Evolutionary conservation across 2,113 vertebrate species (phyloP).

Genomic region (Engystomops pustulosus): DNA sequence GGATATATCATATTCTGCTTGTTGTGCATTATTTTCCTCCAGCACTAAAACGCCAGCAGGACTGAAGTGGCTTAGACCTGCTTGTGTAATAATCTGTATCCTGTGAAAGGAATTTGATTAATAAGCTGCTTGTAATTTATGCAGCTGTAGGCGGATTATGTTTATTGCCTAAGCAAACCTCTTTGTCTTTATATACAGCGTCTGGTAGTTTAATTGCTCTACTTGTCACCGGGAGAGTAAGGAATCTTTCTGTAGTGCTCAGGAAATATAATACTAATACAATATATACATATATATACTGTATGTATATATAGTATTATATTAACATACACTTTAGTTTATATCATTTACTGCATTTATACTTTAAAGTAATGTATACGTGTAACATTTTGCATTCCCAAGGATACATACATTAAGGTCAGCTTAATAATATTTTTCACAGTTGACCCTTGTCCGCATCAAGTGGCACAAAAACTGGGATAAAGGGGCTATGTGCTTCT

Average conservation of each 20-base stretch:
- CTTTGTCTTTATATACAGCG: slow-evolving; percentile 52
- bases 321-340: too few species aligned
- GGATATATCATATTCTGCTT: slow-evolving; percentile 57
- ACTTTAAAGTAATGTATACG: too few species aligned
- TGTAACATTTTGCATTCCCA: too few species aligned
- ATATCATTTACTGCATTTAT: too few species aligned
- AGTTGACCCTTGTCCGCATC: too few species aligned
- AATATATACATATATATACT: not conserved
- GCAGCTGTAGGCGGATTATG: slow-evolving; percentile 53
- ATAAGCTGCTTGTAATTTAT: slow-evolving; percentile 54
- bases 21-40: slow-evolving; percentile 54
- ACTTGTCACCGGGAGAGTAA: slow-evolving; percentile 3
- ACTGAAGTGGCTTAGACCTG: slow-evolving; percentile 49
- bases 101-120: slow-evolving; percentile 57
- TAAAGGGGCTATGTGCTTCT: too few species aligned
- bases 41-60: slow-evolving; percentile 34
- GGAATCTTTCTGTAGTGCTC: not conserved
- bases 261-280: not conserved
- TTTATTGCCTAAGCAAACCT: slow-evolving; percentile 53
- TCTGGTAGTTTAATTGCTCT: slow-evolving; percentile 41
- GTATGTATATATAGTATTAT: not conserved
- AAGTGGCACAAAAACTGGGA: too few species aligned
- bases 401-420: too few species aligned
- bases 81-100: slow-evolving; percentile 50
- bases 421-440: too few species aligned